These are phyloP conservation scores for Rhimphoctona megacephalus DNA, from an alignment of 2,888 invertebrate genomes.

Conservation along the genomic window DNA sequence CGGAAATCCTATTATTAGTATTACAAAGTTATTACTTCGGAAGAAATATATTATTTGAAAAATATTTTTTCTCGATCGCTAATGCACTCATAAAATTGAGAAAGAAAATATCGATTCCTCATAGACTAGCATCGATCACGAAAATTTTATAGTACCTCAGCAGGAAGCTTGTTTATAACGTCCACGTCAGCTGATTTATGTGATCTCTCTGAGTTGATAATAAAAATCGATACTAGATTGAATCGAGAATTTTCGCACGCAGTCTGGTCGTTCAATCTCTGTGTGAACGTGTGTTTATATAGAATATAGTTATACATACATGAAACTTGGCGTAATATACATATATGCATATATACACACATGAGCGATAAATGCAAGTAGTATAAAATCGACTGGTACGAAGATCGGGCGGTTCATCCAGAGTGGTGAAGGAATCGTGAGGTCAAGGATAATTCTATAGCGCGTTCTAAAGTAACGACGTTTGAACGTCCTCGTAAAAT, in stretches of 20 bases:
- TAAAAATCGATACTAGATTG: slow-evolving; percentile 64
- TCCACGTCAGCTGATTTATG: slow-evolving; percentile 59
- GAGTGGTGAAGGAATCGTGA: slow-evolving; percentile 71
- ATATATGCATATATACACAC: slow-evolving; percentile 3
- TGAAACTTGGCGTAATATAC: slow-evolving; percentile 1
- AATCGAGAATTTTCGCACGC: slow-evolving; percentile 68
- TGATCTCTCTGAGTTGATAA: slow-evolving; percentile 38
- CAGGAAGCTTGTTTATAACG: slow-evolving; percentile 58
- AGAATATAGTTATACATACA: not conserved
- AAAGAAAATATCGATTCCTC: slow-evolving; percentile 21
- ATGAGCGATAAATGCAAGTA: slow-evolving; percentile 26
- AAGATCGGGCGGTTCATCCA: slow-evolving; percentile 53
- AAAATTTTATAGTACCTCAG: slow-evolving; percentile 50
- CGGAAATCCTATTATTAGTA: not conserved
- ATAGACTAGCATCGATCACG: slow-evolving; percentile 31
- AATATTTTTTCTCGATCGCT: not conserved
- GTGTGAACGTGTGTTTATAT: slow-evolving; percentile 20
- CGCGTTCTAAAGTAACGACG: slow-evolving; percentile 78
- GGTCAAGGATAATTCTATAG: slow-evolving; percentile 80
- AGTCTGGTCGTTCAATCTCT: slow-evolving; percentile 48
- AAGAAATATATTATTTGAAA: not conserved
- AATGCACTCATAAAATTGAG: slow-evolving; percentile 23
- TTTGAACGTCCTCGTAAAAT: slow-evolving; percentile 79
- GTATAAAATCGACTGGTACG: slow-evolving; percentile 62
- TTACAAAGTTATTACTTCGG: not conserved